Evolutionary conservation across 2,113 vertebrate species (phyloP), one percentile per base, ranked within the genome.

Genomic region (Nothobranchius kuhntae): DNA sequence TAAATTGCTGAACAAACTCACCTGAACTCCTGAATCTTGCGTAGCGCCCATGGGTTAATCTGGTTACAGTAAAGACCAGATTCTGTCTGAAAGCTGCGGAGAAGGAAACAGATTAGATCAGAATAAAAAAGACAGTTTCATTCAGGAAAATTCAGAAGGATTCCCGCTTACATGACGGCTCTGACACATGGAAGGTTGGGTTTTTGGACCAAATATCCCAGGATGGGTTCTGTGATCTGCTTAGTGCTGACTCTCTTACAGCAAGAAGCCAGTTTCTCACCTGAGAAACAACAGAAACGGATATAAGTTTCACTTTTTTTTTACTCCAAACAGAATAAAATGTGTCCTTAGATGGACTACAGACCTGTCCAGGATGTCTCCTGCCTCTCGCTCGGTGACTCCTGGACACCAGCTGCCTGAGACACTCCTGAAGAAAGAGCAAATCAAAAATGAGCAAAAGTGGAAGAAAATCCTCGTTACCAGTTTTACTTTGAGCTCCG

Each of bases 141-240:
- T 30, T 30, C 30, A 30, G 4, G 30, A 3, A 30, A 3, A 30
- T 30, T 30, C 4, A 30, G 30, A 30, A 30, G 2, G 11, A 9
- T 36, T 47, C 6, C 9, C 38, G 68, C 89, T 88, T 64, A 90
- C 89, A 90, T 88, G 71, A 88, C 50, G 0, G 89, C 89, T 0
- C 0, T 0, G 56, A 89, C 64, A 40, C 89, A 90, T 0, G 77
- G 77, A 7, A 5, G 9, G 1, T 6, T 14, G 0, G 3, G 0
- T 13, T 0, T 6, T 61, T 87, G 86, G 8, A 77, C 0, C 62
- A 51, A 2, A 57, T 30, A 89, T 1, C 57, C 81, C 7, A 6
- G 0, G 46, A 89, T 75, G 0, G 80, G 64, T 0, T 79, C 84
- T 0, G 12, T 65, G 3, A 87, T 58, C 62, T 73, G n/a, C 2